Conservation (phyloP, 2,888 invertebrate genomes). For the Nephrotoma flavescens region DNA sequence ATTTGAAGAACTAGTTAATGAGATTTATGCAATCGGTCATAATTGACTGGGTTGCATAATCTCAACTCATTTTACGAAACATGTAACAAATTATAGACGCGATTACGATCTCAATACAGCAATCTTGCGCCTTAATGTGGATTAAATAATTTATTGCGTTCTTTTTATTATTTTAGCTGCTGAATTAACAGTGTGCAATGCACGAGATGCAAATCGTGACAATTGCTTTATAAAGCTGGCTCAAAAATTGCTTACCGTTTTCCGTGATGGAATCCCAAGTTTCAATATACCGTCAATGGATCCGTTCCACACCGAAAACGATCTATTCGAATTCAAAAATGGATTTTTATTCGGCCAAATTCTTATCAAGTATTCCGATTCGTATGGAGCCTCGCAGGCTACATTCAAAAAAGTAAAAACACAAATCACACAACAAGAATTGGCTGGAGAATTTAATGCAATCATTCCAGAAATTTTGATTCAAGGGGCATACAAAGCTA, state of each 20-base stretch:
- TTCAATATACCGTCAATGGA: constrained; percentile 28
- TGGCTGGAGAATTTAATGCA: constrained; percentile 42
- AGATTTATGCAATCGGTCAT: background rate
- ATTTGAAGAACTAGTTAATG: background rate
- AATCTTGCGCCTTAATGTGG: background rate
- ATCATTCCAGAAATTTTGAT: constrained; percentile 38
- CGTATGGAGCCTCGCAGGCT: constrained; percentile 38
- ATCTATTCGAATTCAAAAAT: constrained; percentile 21
- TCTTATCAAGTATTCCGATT: constrained; percentile 36
- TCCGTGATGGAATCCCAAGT: constrained; percentile 26
- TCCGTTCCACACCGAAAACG: constrained; percentile 24
- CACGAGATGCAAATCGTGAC: constrained; percentile 40
- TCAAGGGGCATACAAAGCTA: constrained; percentile 44
- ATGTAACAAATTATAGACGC: background rate
- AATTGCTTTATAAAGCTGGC: constrained; percentile 42
- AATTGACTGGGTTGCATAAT: background rate
- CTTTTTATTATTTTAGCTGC: background rate
- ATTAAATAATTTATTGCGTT: background rate
- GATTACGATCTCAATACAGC: background rate
- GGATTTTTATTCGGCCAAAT: constrained; percentile 23
- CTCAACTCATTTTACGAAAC: background rate
- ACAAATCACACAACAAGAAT: constrained; percentile 37
- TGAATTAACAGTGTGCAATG: constrained; percentile 27
- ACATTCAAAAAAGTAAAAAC: constrained; percentile 41
- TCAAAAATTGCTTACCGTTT: constrained; percentile 32